Evolutionary conservation across 2,888 invertebrate species (phyloP), one percentile per base, ranked within the genome.

Genomic region (Caenorhabditis auriculariae): DNA sequence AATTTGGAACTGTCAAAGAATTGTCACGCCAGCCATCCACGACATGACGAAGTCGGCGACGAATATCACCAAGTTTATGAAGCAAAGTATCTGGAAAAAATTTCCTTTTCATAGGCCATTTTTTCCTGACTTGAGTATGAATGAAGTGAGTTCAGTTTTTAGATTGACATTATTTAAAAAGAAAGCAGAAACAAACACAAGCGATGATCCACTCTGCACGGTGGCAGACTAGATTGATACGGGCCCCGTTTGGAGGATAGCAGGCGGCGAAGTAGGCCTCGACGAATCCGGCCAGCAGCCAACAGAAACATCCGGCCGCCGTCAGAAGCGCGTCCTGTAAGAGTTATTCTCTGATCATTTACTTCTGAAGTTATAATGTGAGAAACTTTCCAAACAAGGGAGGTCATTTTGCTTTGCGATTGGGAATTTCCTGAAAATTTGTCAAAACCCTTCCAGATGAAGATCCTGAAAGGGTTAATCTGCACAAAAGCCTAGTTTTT

Each of bases 251-350:
- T 12, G 78, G 78, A 17, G 78, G 78, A 51, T 78, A 78, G 42
- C 78, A 78, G 2, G 75, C 78, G 4, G 78, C 78, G 51, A 60
- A 78, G 51, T 77, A 78, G n/a, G 78, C 66, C 49, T 78, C 78
- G 19, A 78, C 54, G 45, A 72, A 75, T 6, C 73, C 70, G 5
- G 66, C 76, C 4, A 78, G 42, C 21, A 78, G 41, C 57, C 74
- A 75, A 42, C 68, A 66, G 46, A 78, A 63, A 17, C 66, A 51
- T 15, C 70, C 76, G 17, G 65, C 44, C 2, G 67, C 68, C 3
- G 66, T 69, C 23, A 68, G 45, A 27, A 73, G 57, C 21, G 69
- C 75, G 52, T 78, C 78, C 76, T 75, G 60, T 37, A 63, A 54
- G 23, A 45, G 27, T 24, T 17, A 21, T 28, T n/a, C n/a, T n/a